Base-by-base conservation (phyloP, 2,888 invertebrate genomes). In the Quadroppia sp. region DNA sequence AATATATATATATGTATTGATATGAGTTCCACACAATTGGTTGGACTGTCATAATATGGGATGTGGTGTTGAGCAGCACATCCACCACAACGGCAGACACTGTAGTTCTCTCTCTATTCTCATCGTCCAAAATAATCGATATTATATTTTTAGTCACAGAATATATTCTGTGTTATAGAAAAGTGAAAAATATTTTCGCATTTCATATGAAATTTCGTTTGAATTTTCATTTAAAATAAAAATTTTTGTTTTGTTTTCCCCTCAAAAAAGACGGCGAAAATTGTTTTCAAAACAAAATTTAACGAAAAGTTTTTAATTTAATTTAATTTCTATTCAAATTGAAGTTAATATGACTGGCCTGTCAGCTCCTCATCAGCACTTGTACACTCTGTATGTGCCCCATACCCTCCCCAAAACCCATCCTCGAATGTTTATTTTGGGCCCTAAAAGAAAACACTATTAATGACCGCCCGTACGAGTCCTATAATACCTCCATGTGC, bases 341-440 rank as follows among this genome's bases (percentile, higher is more conserved):
- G n/a, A 36, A 36, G 9, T 36, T 36, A 9, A 36, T 36, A 36
- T 36, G 6, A 7, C 36, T 9, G 4, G 36, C 9, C 36, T 7
- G 36, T 36, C 36, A 9, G 36, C 36, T 36, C 36, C 9, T 36
- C 9, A 4, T 36, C 36, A 36, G 25, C 17, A 28, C 42, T 28
- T 32, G 64, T 64, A 17, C 42, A 28, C 70, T 6, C 70, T 42
- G 17, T 36, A 25, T 25, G 42, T 2, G 40, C 48, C 23, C 36
- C 23, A n/a, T n/a, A 15, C 2, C 13, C 20, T 30, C 69, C 15
- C 45, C 9, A n/a, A n/a, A 45, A 50, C 20, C 50, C 20, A 7
- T 50, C 50, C 20, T 50, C 20, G 3, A 11, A 48, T 32, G 71
- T 71, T 71, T 71, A 53, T 53, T 61, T 72, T 28, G 32, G 32